phyloP scores from a whole-genome alignment of 1,140 invertebrate genomes.

The Apolygus lucorum region DNA sequence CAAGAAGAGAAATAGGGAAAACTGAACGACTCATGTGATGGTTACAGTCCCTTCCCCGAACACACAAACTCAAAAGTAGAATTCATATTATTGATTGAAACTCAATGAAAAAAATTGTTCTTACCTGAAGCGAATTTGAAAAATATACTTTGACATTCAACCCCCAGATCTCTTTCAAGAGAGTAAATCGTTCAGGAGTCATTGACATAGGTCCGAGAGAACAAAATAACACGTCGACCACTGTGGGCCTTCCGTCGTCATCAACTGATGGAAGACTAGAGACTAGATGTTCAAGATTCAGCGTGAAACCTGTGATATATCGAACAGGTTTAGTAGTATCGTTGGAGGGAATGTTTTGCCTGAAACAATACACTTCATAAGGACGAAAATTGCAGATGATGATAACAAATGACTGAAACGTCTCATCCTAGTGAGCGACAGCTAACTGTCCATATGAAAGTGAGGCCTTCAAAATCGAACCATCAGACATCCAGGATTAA shows the following conservation, averaged over 20 bases:
- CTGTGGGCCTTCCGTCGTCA: conserved; percentile 41
- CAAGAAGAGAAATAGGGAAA: no score
- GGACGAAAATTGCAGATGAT: no score
- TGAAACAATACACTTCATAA: no score
- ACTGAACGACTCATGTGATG: no score
- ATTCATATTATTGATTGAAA: no score
- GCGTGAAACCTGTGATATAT: conserved; percentile 61
- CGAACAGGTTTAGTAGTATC: conserved; percentile 42
- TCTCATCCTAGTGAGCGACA: no score
- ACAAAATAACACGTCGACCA: conserved; percentile 59
- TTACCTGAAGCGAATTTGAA: conserved; percentile 44
- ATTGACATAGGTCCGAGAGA: conserved; percentile 47
- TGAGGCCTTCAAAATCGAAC: no score
- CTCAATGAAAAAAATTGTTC: neutral
- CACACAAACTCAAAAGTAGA: no score
- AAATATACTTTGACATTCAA: conserved; percentile 46
- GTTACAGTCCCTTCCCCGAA: no score
- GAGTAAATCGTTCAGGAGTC: conserved; percentile 52
- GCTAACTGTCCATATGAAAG: no score
- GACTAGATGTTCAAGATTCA: conserved; percentile 62
- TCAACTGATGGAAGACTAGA: conserved; percentile 45
- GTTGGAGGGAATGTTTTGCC: conserved; percentile 40
- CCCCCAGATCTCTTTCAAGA: conserved; percentile 51
- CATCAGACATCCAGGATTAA: no score
- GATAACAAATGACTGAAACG: no score